These are phyloP conservation scores for Crepidodera aurea DNA, from an alignment of 2,888 invertebrate species.

Conservation along the genomic window DNA sequence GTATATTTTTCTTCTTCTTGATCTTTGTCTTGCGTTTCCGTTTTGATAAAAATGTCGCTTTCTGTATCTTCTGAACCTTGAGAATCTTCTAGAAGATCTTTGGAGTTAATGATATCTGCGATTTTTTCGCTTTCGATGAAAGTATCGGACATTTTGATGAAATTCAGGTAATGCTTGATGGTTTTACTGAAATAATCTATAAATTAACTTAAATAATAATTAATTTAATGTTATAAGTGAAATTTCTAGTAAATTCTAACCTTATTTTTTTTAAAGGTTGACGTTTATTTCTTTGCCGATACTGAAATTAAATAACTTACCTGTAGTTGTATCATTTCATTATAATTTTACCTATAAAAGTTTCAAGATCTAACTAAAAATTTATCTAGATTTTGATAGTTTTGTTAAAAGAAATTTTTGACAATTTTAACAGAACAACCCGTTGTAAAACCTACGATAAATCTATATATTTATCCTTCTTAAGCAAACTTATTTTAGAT, in stretches of 20 bases:
- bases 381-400: too few species aligned
- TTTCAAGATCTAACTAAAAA: background rate
- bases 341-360: background rate
- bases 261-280: background rate
- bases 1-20: constrained; percentile 2
- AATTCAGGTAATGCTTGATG: background rate
- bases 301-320: background rate
- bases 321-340: background rate
- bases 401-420: constrained; percentile 2
- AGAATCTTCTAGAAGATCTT: constrained; percentile 9
- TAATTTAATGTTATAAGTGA: background rate
- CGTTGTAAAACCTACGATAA: too few species aligned
- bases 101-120: constrained; percentile 12
- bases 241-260: constrained; percentile 8
- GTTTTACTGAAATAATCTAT: background rate
- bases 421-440: background rate
- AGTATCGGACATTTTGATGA: constrained; percentile 34
- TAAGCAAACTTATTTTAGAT: background rate
- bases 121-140: constrained; percentile 35
- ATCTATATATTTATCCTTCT: too few species aligned
- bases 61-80: background rate
- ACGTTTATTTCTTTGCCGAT: background rate
- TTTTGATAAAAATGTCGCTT: background rate
- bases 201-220: background rate
- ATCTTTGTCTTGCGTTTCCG: background rate